Evolutionary conservation across 1,140 invertebrate genomes (phyloP), one percentile per base, ranked within the genome.

Genomic region (Drosophila quadrilineata): DNA sequence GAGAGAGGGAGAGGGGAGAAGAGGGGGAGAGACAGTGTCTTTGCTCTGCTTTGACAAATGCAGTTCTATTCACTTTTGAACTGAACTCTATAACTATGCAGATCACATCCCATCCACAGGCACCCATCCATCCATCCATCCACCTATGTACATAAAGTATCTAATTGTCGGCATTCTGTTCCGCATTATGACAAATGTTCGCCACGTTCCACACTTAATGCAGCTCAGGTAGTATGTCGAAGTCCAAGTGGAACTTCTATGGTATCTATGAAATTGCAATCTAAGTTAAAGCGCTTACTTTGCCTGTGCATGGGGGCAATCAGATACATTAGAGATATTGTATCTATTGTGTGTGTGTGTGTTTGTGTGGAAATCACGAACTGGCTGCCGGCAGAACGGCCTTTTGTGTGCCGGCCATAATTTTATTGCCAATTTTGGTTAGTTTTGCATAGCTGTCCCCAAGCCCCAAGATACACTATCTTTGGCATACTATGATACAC

Each of bases 161-260:
- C 49, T 41, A 12, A 29, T 31, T 33, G 21, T 22, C 46, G n/a
- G 22, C 14, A 50, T 63, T 66, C 57, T 70, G 65, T 82, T 82
- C 77, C 77, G 77, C 77, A 84, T 82, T 84, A 77, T 84, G 77
- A 82, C 69, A 70, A 77, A 82, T 65, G 68, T 72, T 62, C 45
- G 46, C 36, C 71, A 65, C 53, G 70, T 72, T 72, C 53, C 33
- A 24, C 54, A 38, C 14, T 28, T 70, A 45, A 77, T 82, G 77
- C 77, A 84, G 36, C 77, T 82, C 77, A 84, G 77, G 77, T 82
- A 66, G 65, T 43, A 5, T 12, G 17, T 26, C 40, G 40, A 22
- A 10, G 40, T n/a, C 24, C 43, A 19, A 48, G 29, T 31, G 67
- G 60, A 67, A 36, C 36, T 24, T 49, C 75, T 60, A 63, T 74